Evolutionary conservation across 37 sponge, comb jelly and placozoan species (phyloP), one percentile per base, ranked within the genome.

Genomic region (Chondrilla cf. caribensis): DNA sequence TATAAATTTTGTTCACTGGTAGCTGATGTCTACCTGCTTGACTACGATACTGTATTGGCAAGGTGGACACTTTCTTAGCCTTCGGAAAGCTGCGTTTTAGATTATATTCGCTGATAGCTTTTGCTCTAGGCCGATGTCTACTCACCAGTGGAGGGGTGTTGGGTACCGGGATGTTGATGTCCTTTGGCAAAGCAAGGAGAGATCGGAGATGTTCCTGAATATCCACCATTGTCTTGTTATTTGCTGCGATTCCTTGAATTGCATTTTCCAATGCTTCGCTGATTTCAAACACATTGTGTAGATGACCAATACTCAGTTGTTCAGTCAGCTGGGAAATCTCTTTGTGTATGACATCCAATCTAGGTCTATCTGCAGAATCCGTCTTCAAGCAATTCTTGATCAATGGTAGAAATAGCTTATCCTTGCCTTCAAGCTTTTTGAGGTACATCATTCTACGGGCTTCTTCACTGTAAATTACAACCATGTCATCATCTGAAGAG

Each of bases 381-480:
- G 7, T 3, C 2, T 68, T 11, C 37, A 68, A 4, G 70, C 70
- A 68, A 21, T 33, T 31, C 1, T 31, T 11, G 32, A 68, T 68
- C 36, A 68, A 19, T 31, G 70, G 70, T 3, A 68, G 70, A 15
- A 68, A 68, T n/a, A 68, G 70, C 37, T 33, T 28, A 31, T 68
- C 70, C 70, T 68, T 28, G 32, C 70, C 70, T 36, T 28, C 2
- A 21, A 68, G 32, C 2, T 3, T 15, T 2, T 11, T 33, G 36
- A 11, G 19, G 70, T 68, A 15, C 2, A 31, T 29, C 3, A 21
- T 19, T 5, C 70, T n/a, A 21, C 70, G 25, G 6, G 26, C 70
- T 3, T 9, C 4, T 33, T 68, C 70, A 7, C 70, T 68, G 70
- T 31, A 68, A 28, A 4, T 35, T 3, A 68, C 21, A 4, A 36